Evolutionary conservation across 1,140 invertebrate species (phyloP), one percentile per base, ranked within the genome.

Genomic region (Lepidurus apus): DNA sequence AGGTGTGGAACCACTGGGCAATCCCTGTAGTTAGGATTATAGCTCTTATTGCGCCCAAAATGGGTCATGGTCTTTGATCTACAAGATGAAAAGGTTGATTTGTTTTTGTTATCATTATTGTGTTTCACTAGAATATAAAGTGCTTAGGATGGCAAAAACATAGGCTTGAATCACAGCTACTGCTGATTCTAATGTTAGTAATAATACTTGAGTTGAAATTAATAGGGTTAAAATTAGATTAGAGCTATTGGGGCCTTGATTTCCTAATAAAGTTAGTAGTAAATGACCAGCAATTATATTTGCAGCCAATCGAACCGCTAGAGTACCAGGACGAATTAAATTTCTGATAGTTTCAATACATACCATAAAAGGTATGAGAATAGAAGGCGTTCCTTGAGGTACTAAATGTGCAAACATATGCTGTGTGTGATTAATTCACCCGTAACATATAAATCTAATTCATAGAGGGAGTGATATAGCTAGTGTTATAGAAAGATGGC

Each of bases 281-380:
- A 91, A 83, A 83, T 90, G 90, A 0, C 90, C 90, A n/a, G 90
- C 89, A 86, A 90, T 90, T 88, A 91, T 90, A 87, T 91, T 91
- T 65, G 90, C 90, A 11, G 88, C 86, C 85, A 91, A 83, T 80
- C 90, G 90, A 77, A 91, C 85, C 43, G 87, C 86, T 86, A 91
- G 84, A 4, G 89, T 91, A 83, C 85, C 82, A 10, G 89, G 90
- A 10, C 88, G 89, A 86, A 91, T 91, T 73, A 82, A 45, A 80
- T 85, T 83, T 78, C 84, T 86, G 73, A 85, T 82, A 53, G 77
- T 82, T 83, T 86, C 84, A 84, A 87, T 86, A 45, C 85, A 43
- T 42, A 85, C 85, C 80, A 86, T 84, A 80, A 86, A 85, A 10
- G 86, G 86, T 83, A 88, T 88, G 82, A 89, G 81, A 81, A 85